Evolutionary conservation across 2,113 vertebrate species (phyloP).

Genomic region (Pachypanchax playfairii): DNA sequence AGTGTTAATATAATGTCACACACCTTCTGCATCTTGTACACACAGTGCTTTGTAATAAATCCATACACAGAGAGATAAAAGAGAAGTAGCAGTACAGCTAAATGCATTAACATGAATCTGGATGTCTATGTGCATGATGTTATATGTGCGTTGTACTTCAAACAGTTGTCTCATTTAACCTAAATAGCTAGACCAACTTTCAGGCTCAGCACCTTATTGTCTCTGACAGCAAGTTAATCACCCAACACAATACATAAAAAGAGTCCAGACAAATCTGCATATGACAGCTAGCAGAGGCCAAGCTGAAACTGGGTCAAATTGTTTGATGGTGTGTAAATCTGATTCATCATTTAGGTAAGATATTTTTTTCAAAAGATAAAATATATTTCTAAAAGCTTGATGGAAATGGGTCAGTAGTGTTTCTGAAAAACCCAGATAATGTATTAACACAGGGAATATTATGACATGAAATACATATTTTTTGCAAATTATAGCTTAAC

Average conservation of each 20-base stretch:
- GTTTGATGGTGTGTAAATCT: conserved; percentile 17
- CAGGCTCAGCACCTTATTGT: conserved; percentile 20
- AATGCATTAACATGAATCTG: neutral
- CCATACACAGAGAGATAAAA: neutral
- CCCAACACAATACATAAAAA: conserved; percentile 30
- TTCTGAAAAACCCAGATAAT: conserved; percentile 17
- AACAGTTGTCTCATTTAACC: conserved; percentile 8
- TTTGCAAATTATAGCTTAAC: no score
- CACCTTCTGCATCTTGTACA: conserved; percentile 15
- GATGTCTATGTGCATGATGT: neutral
- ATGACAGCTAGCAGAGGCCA: conserved; percentile 3
- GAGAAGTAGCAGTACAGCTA: neutral
- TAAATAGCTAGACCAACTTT: conserved; percentile 36
- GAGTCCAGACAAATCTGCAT: conserved; percentile 26
- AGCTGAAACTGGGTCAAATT: conserved; percentile 29
- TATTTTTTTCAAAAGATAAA: conserved; percentile 21
- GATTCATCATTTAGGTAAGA: conserved; percentile 21
- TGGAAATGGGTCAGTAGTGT: neutral
- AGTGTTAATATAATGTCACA: conserved; percentile 46
- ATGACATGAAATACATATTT: neutral
- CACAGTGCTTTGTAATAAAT: neutral
- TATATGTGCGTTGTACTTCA: neutral
- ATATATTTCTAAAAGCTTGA: conserved; percentile 3
- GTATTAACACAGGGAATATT: neutral
- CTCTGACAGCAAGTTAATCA: conserved; percentile 39